Evolutionary conservation across 2,797 vertebrate genomes (phyloP).

Genomic region (Galaxias olidus): DNA sequence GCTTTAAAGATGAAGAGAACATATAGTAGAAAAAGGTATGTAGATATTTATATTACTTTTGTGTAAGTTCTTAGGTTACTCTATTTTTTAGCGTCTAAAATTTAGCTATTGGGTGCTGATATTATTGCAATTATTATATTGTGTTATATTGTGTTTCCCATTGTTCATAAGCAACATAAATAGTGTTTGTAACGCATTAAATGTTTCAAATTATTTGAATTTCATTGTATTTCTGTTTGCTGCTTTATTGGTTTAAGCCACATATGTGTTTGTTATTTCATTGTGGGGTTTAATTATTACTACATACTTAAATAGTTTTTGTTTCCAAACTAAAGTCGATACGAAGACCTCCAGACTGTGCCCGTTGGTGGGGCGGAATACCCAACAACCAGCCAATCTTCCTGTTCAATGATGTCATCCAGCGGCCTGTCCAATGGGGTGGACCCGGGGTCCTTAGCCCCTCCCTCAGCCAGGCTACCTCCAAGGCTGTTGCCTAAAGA

Average conservation of each 20-base stretch:
- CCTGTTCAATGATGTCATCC: constrained; percentile 53
- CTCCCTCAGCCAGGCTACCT: constrained; percentile 48
- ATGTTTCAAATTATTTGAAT: too few relatives aligned
- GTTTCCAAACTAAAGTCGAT: constrained; percentile 47
- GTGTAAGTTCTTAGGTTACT: background rate
- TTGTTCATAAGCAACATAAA: too few relatives aligned
- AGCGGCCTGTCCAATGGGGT: constrained; percentile 61
- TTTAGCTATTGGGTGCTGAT: too few relatives aligned
- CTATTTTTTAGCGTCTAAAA: background rate
- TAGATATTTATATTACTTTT: background rate
- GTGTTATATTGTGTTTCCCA: too few relatives aligned
- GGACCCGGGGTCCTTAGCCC: constrained; percentile 40
- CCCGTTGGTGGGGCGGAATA: constrained; percentile 60
- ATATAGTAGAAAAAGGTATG: constrained; percentile 68
- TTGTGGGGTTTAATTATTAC: background rate
- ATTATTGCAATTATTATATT: too few relatives aligned
- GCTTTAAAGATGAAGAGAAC: constrained; percentile 66
- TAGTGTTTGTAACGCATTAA: too few relatives aligned
- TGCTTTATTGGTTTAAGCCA: too few relatives aligned
- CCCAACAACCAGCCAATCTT: constrained; percentile 41
- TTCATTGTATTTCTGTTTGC: too few relatives aligned
- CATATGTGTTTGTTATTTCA: too few relatives aligned
- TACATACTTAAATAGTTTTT: background rate
- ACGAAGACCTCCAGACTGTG: constrained; percentile 70
- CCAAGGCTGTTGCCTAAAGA: constrained; percentile 46